These are phyloP conservation scores for Nerophis ophidion DNA, from an alignment of 2,113 vertebrate genomes.

Conservation along the genomic window DNA sequence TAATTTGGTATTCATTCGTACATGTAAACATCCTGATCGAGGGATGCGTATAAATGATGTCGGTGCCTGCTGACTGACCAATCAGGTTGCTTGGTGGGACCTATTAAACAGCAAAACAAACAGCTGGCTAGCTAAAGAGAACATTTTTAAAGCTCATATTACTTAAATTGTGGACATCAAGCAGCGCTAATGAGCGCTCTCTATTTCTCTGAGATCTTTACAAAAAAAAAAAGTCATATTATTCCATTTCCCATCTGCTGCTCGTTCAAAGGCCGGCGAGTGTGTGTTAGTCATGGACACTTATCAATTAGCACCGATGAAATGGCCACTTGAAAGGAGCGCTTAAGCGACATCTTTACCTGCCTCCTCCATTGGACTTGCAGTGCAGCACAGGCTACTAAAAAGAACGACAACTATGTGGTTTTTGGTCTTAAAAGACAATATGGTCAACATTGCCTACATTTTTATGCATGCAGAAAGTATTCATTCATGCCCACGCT, in stretches of 20 bases:
- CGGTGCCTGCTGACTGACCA: too few species aligned
- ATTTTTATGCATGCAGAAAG: slow-evolving; percentile 15
- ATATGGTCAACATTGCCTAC: slow-evolving; percentile 52
- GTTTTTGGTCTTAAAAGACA: slow-evolving; percentile 31
- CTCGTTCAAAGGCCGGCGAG: slow-evolving; percentile 56
- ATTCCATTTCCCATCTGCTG: slow-evolving; percentile 44
- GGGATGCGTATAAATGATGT: too few species aligned
- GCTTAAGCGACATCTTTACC: slow-evolving; percentile 51
- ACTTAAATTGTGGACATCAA: slow-evolving; percentile 24
- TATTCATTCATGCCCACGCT: slow-evolving; percentile 15
- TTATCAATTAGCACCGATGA: slow-evolving; percentile 70
- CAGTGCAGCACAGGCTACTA: slow-evolving; percentile 28
- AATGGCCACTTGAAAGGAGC: slow-evolving; percentile 67
- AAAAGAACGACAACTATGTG: slow-evolving; percentile 31
- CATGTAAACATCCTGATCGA: too few species aligned
- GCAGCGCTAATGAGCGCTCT: slow-evolving; percentile 30
- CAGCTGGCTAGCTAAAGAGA: slow-evolving; percentile 5
- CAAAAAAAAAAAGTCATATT: slow-evolving; percentile 35
- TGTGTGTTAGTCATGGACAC: slow-evolving; percentile 57
- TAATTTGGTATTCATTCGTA: too few species aligned
- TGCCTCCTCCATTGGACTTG: slow-evolving; percentile 46
- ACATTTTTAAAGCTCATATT: slow-evolving; percentile 34
- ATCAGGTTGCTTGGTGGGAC: too few species aligned
- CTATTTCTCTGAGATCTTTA: slow-evolving; percentile 35
- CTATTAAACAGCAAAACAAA: background rate